Base-by-base conservation (phyloP, 1,140 invertebrate genomes). In the Drosophila watanabei region DNA sequence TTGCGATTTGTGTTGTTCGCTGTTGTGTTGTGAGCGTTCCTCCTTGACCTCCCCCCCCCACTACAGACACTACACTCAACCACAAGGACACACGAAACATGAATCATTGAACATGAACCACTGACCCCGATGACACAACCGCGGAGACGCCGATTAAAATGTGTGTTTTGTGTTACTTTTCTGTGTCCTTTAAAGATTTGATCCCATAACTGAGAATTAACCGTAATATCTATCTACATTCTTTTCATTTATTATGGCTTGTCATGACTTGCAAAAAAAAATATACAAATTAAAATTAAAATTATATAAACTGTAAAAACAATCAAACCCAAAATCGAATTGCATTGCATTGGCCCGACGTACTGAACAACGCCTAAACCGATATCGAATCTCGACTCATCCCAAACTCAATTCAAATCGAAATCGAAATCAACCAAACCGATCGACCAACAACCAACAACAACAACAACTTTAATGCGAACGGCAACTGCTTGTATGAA, bases 401-500 rank as follows among this genome's bases (percentile, higher is more conserved):
- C 45, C 54, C 60, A 68, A 65, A 60, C 59, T 61, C 32, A 39
- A 54, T 32, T 58, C 48, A 39, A 58, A 54, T 48, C 57, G 5
- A 46, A 73, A 69, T 32, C 41, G 28, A 75, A 71, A 73, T 45
- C 46, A 49, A 54, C 39, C 48, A 58, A 72, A 82, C 70, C 54
- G 65, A 70, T 71, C 82, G 61, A 86, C 79, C 64, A 79, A 89
- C 65, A 80, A 71, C 70, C 75, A 79, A 79, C 64, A 83, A 75
- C 62, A 73, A 75, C 73, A 79, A 83, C 68, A 88, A 88, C 51
- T 77, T 69, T 60, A 87, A 87, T 87, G 84, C 84, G 78, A 88
- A 88, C 85, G 86, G 79, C 86, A 88, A 89, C 85, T 89, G 85
- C 75, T 90, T 90, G 64, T 79, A 79, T 68, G 85, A 87, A 83